Conservation (phyloP, 2,888 invertebrate species). For the Dascillus cervinus region DNA sequence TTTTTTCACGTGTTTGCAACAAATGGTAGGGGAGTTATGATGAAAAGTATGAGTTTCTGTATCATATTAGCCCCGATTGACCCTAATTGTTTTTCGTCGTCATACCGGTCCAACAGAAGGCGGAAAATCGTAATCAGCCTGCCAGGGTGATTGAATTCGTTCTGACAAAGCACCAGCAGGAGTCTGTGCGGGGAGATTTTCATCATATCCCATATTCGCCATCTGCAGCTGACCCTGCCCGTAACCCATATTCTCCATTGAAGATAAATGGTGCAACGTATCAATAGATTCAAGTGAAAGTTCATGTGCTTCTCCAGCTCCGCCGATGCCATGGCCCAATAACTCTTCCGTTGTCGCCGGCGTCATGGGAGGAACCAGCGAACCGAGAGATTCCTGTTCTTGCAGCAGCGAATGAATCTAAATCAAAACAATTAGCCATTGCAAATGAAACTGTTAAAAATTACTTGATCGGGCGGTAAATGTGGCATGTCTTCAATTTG, state of each 20-base stretch:
- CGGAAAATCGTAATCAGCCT: conserved; percentile 76
- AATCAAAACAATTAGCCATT: background rate
- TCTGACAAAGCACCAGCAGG: conserved; percentile 51
- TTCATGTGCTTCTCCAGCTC: conserved; percentile 23
- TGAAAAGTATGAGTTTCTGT: no score
- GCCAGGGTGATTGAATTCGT: conserved; percentile 55
- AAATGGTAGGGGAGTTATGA: no score
- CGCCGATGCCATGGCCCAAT: conserved; percentile 28
- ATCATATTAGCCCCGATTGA: no score
- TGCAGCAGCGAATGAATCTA: conserved; percentile 38
- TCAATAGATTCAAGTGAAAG: conserved; percentile 23
- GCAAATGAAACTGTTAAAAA: conserved; percentile 1
- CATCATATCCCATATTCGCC: conserved; percentile 71
- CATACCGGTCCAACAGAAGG: conserved; percentile 74
- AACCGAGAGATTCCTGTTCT: conserved; percentile 35
- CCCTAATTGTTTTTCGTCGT: no score
- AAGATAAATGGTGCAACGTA: conserved; percentile 35
- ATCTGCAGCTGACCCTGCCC: conserved; percentile 44
- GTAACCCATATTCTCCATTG: conserved; percentile 58
- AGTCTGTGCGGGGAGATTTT: conserved; percentile 54
- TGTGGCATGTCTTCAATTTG: conserved; percentile 53
- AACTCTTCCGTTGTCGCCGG: conserved; percentile 34
- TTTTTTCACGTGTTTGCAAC: no score
- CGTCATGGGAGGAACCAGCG: conserved; percentile 34
- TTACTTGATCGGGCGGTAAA: conserved; percentile 53